A percentile compares a stretch with the other conserved stretches of the same genome.
Conservation (phyloP, 2,797 vertebrate genomes). For the Bufotes viridis region DNA sequence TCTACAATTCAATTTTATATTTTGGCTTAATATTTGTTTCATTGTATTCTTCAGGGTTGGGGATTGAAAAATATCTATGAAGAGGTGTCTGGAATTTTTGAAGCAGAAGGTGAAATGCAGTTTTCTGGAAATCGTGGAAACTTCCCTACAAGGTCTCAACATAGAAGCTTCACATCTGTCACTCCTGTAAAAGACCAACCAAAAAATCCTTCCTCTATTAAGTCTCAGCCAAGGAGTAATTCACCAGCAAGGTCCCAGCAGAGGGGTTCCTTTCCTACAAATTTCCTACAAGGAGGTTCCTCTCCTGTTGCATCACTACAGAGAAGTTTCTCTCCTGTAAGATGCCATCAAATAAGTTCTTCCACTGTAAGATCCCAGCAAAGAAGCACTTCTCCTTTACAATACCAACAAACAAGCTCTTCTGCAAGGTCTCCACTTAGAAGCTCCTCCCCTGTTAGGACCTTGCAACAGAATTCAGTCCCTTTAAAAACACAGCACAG, state of each 20-base stretch:
- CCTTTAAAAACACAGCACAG: conserved; percentile 9
- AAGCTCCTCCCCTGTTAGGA: conserved; percentile 1
- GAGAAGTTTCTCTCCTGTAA: conserved; percentile 5
- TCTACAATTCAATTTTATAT: background rate
- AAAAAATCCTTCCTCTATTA: background rate
- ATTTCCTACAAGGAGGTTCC: background rate
- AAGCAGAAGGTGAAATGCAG: conserved; percentile 52
- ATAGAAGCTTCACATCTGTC: conserved; percentile 3
- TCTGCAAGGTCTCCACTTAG: conserved; percentile 11
- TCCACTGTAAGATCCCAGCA: conserved; percentile 4
- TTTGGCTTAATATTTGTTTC: background rate
- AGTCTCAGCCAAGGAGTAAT: conserved; percentile 21
- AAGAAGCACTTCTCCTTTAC: conserved; percentile 12
- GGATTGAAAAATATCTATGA: conserved; percentile 52
- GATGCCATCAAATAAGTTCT: conserved; percentile 9
- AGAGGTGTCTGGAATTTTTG: conserved; percentile 54
- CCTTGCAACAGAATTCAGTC: background rate
- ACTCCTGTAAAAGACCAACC: conserved; percentile 6
- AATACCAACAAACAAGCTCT: background rate
- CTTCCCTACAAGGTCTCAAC: conserved; percentile 14
- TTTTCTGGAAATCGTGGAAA: conserved; percentile 16
- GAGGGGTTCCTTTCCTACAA: conserved; percentile 15
- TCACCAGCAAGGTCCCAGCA: conserved; percentile 23
- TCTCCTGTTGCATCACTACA: conserved; percentile 26
- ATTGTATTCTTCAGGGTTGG: conserved; percentile 37